A percentile compares a stretch with the other conserved stretches of the same genome.
Evolutionary conservation across 2,113 vertebrate species (phyloP).

Genomic region (Plecturocebus donacophilus): DNA sequence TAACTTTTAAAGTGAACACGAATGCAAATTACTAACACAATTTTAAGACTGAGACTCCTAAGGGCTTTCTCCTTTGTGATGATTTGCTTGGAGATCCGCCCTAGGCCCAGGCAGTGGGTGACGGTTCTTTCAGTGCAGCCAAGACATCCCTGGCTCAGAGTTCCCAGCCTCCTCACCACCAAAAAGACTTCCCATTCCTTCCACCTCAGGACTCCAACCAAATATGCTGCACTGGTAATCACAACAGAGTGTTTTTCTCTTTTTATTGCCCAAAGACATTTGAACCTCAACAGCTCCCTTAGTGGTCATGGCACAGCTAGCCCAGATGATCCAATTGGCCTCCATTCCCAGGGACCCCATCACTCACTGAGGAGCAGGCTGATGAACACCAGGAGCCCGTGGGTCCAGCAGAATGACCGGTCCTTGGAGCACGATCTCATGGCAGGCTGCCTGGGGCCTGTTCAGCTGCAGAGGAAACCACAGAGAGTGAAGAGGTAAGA

Average conservation of each 20-base stretch:
- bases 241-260: not conserved
- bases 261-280: not conserved
- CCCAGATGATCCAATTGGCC: not conserved
- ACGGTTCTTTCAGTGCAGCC: rapidly evolving
- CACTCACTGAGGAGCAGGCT: constrained; percentile 29
- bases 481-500: not conserved
- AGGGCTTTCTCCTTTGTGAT: not conserved
- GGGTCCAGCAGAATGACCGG: not conserved
- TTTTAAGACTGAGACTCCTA: not conserved
- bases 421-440: not conserved
- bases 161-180: not conserved
- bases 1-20: not conserved
- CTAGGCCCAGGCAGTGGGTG: too few species aligned
- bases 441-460: not conserved
- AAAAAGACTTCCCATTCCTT: not conserved
- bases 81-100: not conserved
- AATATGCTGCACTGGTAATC: not conserved
- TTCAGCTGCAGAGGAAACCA: not conserved
- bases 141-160: not conserved
- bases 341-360: not conserved
- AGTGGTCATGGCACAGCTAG: not conserved
- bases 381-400: not conserved
- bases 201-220: not conserved
- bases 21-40: not conserved
- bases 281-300: not conserved